Conservation (phyloP, 2,888 invertebrate genomes). For the Bombylius major region DNA sequence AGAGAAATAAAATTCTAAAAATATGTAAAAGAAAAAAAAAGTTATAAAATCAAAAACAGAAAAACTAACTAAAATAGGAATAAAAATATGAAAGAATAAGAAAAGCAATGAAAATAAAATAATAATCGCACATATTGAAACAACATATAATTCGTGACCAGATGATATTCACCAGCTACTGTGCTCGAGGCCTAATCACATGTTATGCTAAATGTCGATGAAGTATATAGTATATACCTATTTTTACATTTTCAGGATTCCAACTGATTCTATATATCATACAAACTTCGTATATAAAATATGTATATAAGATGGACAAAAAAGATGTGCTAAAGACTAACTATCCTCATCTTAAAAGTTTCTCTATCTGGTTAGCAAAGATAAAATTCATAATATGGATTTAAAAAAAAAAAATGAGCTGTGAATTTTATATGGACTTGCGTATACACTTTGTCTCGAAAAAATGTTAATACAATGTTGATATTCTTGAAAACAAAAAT, state of each 20-base stretch:
- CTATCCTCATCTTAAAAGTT: too few species aligned
- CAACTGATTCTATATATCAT: not conserved
- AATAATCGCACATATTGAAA: not conserved
- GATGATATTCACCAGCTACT: slow-evolving; percentile 10
- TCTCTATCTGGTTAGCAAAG: too few species aligned
- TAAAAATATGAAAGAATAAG: not conserved
- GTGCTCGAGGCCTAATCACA: slow-evolving; percentile 11
- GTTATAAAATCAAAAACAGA: not conserved
- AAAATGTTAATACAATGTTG: too few species aligned
- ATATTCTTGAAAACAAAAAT: too few species aligned
- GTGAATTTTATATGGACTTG: too few species aligned
- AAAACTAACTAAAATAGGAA: not conserved
- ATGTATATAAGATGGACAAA: too few species aligned
- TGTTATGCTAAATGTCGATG: slow-evolving; percentile 11
- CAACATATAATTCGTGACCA: slow-evolving; percentile 10
- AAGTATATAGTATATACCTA: not conserved
- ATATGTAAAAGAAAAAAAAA: not conserved
- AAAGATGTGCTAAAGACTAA: too few species aligned
- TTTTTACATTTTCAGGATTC: not conserved
- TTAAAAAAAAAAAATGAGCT: too few species aligned
- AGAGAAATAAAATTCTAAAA: not conserved
- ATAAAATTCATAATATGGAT: too few species aligned
- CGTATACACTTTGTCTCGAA: too few species aligned
- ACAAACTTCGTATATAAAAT: not conserved
- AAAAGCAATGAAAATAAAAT: not conserved